Evolutionary conservation across 2,113 vertebrate species (phyloP), one percentile per base, ranked within the genome.

Genomic region (Tachysurus fulvidraco): DNA sequence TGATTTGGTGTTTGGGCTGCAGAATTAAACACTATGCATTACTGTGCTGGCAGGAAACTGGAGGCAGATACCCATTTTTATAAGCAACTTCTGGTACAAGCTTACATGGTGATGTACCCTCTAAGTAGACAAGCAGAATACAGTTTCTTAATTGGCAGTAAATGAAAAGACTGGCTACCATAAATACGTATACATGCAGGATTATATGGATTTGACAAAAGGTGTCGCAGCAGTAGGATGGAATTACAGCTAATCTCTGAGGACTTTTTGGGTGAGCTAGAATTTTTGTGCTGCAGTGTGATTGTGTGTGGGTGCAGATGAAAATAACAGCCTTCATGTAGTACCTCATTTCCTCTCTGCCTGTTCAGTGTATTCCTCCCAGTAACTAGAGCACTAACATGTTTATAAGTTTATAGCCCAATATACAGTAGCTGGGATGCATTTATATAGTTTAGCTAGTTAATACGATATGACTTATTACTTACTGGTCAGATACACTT

Each of bases 181-280:
- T 86, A 86, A 86, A 86, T 84, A 78, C 79, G 36, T 79, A 90
- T 90, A 86, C 89, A 89, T 82, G 81, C 54, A 81, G 64, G 81
- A 89, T 89, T 88, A 87, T 90, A 71, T 80, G 17, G 87, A 89
- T 25, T 62, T 52, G 74, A 52, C 77, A 83, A 83, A 86, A 87
- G 74, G 81, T 89, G 67, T 86, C 59, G 46, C 17, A 17, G 74
- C 83, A 52, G 73, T 83, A 79, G 81, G 81, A 85, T 86, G 88
- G 86, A 83, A 90, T 89, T 88, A 91, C 73, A 83, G 84, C 78
- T 89, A 89, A 91, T 88, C 87, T 85, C 21, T 81, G 81, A 64
- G 71, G 86, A 87, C 86, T 86, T 87, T 86, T 83, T 88, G 86
- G 50, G 69, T 67, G 80, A 81, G 84, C 57, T 65, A 88, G 86